These are phyloP conservation scores for Ondatra zibethicus DNA, from an alignment of 2,113 vertebrate genomes.

Conservation along the genomic window DNA sequence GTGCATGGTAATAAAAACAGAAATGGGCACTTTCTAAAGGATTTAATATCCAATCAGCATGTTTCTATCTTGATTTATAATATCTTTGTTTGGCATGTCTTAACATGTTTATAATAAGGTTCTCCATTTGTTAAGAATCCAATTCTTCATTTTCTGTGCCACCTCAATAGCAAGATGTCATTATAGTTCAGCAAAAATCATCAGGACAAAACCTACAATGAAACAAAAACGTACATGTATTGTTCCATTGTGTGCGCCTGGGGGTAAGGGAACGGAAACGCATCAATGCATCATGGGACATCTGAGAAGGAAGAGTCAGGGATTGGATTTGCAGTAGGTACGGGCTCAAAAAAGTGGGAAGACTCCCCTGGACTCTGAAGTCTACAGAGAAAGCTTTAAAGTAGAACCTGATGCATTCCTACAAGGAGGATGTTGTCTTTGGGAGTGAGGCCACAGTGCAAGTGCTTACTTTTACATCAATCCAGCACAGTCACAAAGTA, in stretches of 20 bases:
- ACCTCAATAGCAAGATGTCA: not conserved
- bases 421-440: not conserved
- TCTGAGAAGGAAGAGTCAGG: not conserved
- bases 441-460: not conserved
- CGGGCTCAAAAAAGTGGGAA: not conserved
- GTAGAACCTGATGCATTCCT: not conserved
- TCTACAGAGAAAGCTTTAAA: not conserved
- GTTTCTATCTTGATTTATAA: not conserved
- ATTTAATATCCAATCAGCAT: not conserved
- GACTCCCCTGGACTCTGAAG: not conserved
- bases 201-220: not conserved
- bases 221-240: not conserved
- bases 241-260: not conserved
- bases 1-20: not conserved
- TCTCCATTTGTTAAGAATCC: not conserved
- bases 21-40: not conserved
- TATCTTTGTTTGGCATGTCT: not conserved
- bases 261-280: not conserved
- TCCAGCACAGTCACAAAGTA: not conserved
- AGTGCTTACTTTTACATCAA: not conserved
- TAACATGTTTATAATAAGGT: not conserved
- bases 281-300: fast-evolving
- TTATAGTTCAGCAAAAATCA: not conserved
- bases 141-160: not conserved
- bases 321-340: not conserved